Percentiles rank a stretch among this genome's conserved stretches.
phyloP scores from a whole-genome alignment of 2,113 vertebrate genomes.

The Xenopus laevis region DNA sequence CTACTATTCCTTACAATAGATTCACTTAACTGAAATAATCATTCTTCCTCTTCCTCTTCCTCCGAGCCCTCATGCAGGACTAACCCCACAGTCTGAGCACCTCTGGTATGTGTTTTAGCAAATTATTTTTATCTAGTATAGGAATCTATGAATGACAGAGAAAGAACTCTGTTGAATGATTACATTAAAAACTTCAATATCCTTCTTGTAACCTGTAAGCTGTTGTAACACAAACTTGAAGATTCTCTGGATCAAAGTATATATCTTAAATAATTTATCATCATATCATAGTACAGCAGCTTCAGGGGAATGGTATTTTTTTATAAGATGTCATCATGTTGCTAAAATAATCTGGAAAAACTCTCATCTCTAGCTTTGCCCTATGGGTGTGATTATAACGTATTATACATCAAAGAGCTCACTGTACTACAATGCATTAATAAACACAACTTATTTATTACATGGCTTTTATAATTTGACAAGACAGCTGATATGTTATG shows the following conservation, averaged over 20 bases:
- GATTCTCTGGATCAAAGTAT: constrained; percentile 59
- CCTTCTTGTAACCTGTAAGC: constrained; percentile 40
- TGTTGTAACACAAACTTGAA: constrained; percentile 43
- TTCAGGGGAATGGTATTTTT: constrained; percentile 49
- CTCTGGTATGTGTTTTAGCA: no score
- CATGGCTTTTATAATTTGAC: constrained; percentile 30
- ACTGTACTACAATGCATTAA: constrained; percentile 55
- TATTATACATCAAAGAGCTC: constrained; percentile 57
- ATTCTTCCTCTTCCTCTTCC: no score
- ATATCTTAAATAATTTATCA: constrained; percentile 64
- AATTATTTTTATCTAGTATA: no score
- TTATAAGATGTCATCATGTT: constrained; percentile 55
- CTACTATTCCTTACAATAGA: no score
- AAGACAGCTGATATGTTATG: constrained; percentile 34
- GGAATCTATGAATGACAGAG: constrained; percentile 12
- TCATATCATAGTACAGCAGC: constrained; percentile 57
- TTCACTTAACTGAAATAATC: no score
- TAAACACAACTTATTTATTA: constrained; percentile 52
- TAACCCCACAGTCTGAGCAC: no score
- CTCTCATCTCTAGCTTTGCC: constrained; percentile 53
- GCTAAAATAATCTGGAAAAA: constrained; percentile 51
- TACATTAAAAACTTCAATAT: constrained; percentile 43
- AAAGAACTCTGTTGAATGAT: constrained; percentile 2
- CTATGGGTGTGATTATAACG: constrained; percentile 54
- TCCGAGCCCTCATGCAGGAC: no score